Evolutionary conservation across 2,888 invertebrate species (phyloP).

Genomic region (Entomobrya proxima): DNA sequence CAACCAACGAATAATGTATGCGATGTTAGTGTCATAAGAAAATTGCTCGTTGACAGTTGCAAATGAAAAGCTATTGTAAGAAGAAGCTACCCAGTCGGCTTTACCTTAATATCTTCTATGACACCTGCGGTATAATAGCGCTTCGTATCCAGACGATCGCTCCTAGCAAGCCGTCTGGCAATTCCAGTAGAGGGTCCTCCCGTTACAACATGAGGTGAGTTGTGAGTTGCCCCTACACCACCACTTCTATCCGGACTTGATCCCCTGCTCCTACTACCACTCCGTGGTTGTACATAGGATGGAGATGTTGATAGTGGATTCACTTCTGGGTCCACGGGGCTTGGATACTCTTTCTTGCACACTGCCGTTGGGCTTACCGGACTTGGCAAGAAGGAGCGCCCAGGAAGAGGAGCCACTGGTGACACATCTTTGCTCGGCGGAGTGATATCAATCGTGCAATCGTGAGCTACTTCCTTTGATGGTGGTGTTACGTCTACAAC

Average conservation of each 20-base stretch:
- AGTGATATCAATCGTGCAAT: conserved; percentile 64
- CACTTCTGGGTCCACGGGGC: conserved; percentile 48
- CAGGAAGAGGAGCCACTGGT: conserved; percentile 69
- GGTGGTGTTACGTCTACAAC: conserved; percentile 69
- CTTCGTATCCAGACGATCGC: conserved; percentile 78
- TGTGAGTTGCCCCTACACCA: conserved; percentile 75
- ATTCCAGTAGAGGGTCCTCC: conserved; percentile 77
- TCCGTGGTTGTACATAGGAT: conserved; percentile 25
- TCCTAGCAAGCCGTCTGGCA: conserved; percentile 78
- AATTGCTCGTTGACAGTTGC: conserved; percentile 41
- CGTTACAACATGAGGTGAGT: conserved; percentile 27
- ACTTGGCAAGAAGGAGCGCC: conserved; percentile 49
- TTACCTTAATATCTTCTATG: conserved; percentile 82
- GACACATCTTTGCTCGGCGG: conserved; percentile 73
- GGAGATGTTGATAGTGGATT: conserved; percentile 47
- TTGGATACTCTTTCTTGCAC: conserved; percentile 50
- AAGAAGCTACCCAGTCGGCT: conserved; percentile 16
- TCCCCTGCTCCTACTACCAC: conserved; percentile 40
- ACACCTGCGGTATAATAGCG: conserved; percentile 84
- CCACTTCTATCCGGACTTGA: conserved; percentile 63
- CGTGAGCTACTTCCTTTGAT: conserved; percentile 63
- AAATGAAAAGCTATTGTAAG: conserved; percentile 39
- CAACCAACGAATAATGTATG: conserved; percentile 8
- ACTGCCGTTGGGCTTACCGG: conserved; percentile 49
- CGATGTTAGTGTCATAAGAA: conserved; percentile 9